Evolutionary conservation across 2,888 invertebrate species (phyloP).

Genomic region (Volucella bombylans): DNA sequence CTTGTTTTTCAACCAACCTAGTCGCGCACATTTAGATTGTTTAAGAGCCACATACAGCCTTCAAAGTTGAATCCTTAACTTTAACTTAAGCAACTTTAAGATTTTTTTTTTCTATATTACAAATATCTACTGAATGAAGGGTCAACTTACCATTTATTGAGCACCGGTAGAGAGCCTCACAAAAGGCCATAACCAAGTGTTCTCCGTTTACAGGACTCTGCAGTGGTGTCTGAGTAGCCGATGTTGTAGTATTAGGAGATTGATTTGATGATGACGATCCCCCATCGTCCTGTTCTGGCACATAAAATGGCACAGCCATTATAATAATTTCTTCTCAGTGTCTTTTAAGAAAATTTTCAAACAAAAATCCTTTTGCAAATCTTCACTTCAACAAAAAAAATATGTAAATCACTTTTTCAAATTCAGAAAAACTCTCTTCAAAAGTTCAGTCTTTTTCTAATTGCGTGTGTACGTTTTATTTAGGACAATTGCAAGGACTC

Average conservation of each 20-base stretch:
- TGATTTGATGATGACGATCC: conserved; percentile 78
- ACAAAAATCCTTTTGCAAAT: conserved; percentile 45
- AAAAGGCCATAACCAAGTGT: conserved; percentile 81
- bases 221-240: conserved; percentile 76
- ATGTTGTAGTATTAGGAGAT: conserved; percentile 80
- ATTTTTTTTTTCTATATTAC: too few relatives aligned
- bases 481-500: conserved; percentile 58
- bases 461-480: neutral
- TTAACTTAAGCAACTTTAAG: too few relatives aligned
- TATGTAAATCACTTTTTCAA: conserved; percentile 14
- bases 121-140: too few relatives aligned
- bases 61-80: too few relatives aligned
- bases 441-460: conserved; percentile 57
- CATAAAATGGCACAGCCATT: conserved; percentile 83
- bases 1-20: too few relatives aligned
- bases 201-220: conserved; percentile 78
- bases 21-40: too few relatives aligned
- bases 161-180: conserved; percentile 80
- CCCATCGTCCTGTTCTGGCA: conserved; percentile 81
- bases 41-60: too few relatives aligned
- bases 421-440: conserved; percentile 9
- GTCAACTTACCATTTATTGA: conserved; percentile 79
- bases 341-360: neutral
- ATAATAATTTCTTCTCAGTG: conserved; percentile 37
- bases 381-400: conserved; percentile 37